Base-by-base conservation (phyloP, 1,140 invertebrate genomes). In the Orius insidiosus region DNA sequence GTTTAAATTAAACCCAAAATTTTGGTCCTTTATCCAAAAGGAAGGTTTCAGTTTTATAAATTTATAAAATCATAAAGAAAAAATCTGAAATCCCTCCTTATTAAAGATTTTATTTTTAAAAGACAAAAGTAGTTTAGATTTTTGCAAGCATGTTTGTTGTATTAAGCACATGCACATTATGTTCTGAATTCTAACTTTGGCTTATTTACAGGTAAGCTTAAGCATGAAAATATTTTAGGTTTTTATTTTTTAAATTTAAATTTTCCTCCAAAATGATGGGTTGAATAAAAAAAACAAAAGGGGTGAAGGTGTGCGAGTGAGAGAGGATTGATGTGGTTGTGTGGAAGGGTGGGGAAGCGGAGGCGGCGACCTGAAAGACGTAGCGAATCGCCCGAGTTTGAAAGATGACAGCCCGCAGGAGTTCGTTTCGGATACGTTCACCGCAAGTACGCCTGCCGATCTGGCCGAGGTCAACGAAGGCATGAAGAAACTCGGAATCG, bases 361-460 rank as follows among this genome's bases (percentile, higher is more conserved):
- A 24, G 24, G 7, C 7, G 24, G 24, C 24, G 24, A 24, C 24
- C 3, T 24, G 24, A 24, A 7, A 7, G 7, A 24, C 3, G 24
- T 4, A 24, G 7, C 24, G 6, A 7, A 4, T 24, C 24, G 24
- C 24, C 3, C 24, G 24, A 24, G 3, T 24, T 7, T 24, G 24
- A 24, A 24, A 24, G 24, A 24, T 7, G 57, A 57, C 47, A 52
- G 53, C 14, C 42, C 57, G 48, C 61, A 66, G 49, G 76, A 78
- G 59, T 78, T 78, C 66, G 70, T 80, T 54, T 78, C 75, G 51
- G 76, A 80, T 60, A 69, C 68, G 51, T 70, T 76, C 57, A 68
- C 69, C 61, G 67, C 69, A 31, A 65, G 67, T 47, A 54, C 56
- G 1, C 67, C 65, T 49, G 65, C 68, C 52, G 76, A 79, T 58